phyloP scores from a whole-genome alignment of 2,797 vertebrate genomes.

The Paramormyrops hopkinsi region DNA sequence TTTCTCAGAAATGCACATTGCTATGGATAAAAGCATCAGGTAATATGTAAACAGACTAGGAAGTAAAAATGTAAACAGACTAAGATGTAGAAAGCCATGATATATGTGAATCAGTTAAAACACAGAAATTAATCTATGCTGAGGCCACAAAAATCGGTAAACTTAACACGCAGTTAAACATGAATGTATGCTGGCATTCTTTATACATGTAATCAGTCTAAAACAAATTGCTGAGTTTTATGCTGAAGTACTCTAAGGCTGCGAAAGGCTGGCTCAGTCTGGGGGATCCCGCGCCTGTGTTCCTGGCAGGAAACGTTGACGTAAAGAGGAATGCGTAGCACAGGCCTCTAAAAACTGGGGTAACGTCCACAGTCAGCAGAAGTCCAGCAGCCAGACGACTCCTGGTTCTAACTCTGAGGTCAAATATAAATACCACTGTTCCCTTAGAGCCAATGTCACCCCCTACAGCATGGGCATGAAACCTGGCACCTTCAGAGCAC shows the following conservation, averaged over 20 bases:
- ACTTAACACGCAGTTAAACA: neutral
- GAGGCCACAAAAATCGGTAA: neutral
- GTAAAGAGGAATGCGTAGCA: neutral
- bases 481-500: neutral
- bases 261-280: neutral
- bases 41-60: neutral
- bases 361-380: neutral
- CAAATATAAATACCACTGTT: neutral
- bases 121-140: neutral
- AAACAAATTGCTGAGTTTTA: neutral
- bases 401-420: neutral
- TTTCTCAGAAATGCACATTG: neutral
- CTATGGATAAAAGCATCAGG: neutral
- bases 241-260: neutral
- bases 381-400: neutral
- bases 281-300: neutral
- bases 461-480: neutral
- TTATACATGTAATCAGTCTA: neutral
- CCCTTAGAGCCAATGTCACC: neutral
- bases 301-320: neutral
- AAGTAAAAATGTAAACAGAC: too few species aligned
- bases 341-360: neutral
- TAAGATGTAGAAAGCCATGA: neutral
- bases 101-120: neutral
- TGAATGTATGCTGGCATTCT: neutral